Evolutionary conservation across 2,888 invertebrate species (phyloP), one percentile per base, ranked within the genome.

Genomic region (Horisme vitalbata): DNA sequence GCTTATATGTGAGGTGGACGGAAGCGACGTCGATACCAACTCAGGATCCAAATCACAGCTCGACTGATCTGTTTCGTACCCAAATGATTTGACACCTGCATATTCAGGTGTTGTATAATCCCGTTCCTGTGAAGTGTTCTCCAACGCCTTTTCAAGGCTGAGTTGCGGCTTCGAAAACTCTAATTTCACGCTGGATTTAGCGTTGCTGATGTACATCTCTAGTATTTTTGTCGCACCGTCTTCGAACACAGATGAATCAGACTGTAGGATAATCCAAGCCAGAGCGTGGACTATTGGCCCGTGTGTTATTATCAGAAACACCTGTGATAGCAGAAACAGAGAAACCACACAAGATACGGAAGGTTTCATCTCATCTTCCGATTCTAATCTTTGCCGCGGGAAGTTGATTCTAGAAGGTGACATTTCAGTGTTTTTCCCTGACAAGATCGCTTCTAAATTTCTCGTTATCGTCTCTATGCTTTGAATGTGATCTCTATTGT

Each of bases 251-350:
- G 92, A 91, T 57, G 91, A 89, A 68, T 97, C 95, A 0, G 96
- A 96, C 75, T 96, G 95, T 21, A 99, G 84, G 68, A 99, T 94
- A 44, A 97, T 96, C 92, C 97, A 95, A 26, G 98, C 97, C 57
- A 99, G 82, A 4, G 96, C 94, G 65, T 96, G 95, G 3, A 99
- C 97, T 59, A 99, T 91, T 0, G 98, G 97, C 1, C 94, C 93
- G 76, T 99, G 97, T 2, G 96, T 95, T 55, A 99, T 94, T 56
- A 99, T 98, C 45, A 99, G 90, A 87, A 99, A 99, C 32, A 99
- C 97, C 92, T 98, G 96, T 1, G 98, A 97, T 50, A 98, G 85
- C 45, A 99, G 88, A 87, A 97, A 99, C 50, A 99, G 86, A 0
- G 98, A 93, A 3, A 98, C 97, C 6, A 98, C 96, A 51, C 96